These are phyloP conservation scores for Planococcus citri DNA, from an alignment of 1,140 invertebrate genomes.

Conservation along the genomic window DNA sequence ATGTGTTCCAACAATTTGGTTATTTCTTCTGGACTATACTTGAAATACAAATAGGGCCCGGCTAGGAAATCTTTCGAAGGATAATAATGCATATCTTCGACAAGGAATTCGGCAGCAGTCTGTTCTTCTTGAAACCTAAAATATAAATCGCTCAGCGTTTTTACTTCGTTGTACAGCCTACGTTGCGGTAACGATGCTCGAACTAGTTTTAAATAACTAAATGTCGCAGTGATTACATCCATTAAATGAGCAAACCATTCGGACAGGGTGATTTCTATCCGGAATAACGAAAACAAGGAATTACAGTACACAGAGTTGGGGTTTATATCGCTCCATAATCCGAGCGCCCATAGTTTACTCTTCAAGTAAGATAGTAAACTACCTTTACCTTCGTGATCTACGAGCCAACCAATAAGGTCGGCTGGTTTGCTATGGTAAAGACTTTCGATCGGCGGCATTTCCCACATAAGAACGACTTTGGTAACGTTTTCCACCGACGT, in stretches of 20 bases:
- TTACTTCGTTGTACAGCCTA: constrained; percentile 60
- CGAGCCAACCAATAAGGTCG: constrained; percentile 63
- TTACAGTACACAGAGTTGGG: constrained; percentile 53
- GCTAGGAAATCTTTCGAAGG: constrained; percentile 63
- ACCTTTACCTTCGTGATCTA: constrained; percentile 80
- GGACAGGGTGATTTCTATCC: constrained; percentile 59
- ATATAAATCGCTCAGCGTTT: constrained; percentile 55
- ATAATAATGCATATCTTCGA: constrained; percentile 68
- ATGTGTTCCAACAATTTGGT: constrained; percentile 49
- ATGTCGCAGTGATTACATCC: constrained; percentile 53
- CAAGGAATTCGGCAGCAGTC: constrained; percentile 60
- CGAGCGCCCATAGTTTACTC: constrained; percentile 70
- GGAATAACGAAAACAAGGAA: constrained; percentile 44
- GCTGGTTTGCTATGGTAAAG: constrained; percentile 64
- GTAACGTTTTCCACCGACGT: constrained; percentile 62
- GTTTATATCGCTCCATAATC: constrained; percentile 59
- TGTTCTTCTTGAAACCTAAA: constrained; percentile 51
- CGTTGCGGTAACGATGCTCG: constrained; percentile 45
- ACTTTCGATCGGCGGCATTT: constrained; percentile 56
- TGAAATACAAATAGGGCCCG: constrained; percentile 49
- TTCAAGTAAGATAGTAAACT: constrained; percentile 72
- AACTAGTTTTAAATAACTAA: constrained; percentile 61
- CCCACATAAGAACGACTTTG: constrained; percentile 64
- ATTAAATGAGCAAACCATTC: constrained; percentile 59
- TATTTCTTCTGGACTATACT: constrained; percentile 66